A percentile compares a stretch with the other conserved stretches of the same genome.
Evolutionary conservation across 2,888 invertebrate species (phyloP).

Genomic region (Anarsia innoxiella): DNA sequence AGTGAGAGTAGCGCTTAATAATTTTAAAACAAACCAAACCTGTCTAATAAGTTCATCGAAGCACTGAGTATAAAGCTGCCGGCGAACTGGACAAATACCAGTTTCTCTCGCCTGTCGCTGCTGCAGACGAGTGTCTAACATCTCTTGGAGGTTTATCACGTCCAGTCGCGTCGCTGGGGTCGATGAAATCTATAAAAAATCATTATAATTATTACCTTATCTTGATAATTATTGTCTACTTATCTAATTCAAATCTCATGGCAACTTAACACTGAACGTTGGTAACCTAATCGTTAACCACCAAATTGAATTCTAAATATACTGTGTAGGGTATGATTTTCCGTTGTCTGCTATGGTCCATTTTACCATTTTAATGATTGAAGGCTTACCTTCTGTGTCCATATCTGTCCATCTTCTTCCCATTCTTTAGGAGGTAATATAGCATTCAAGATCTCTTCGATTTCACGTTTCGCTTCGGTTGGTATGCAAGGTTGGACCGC

Average conservation of each 20-base stretch:
- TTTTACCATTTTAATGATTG: too few relatives aligned
- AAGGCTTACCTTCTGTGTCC: slow-evolving; percentile 84
- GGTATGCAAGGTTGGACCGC: slow-evolving; percentile 73
- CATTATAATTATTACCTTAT: too few relatives aligned
- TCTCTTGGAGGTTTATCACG: slow-evolving; percentile 96
- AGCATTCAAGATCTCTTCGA: slow-evolving; percentile 93
- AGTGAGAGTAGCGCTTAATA: too few relatives aligned
- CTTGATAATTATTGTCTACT: too few relatives aligned
- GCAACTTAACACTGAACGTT: too few relatives aligned
- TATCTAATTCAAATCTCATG: too few relatives aligned
- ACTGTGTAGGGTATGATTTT: too few relatives aligned
- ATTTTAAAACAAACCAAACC: slow-evolving; percentile 35
- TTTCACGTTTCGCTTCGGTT: slow-evolving; percentile 83
- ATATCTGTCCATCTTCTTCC: slow-evolving; percentile 94
- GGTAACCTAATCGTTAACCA: too few relatives aligned
- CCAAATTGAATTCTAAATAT: too few relatives aligned
- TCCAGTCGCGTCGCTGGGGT: slow-evolving; percentile 97
- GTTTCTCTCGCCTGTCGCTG: slow-evolving; percentile 96
- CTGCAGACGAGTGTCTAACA: slow-evolving; percentile 91
- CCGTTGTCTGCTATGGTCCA: too few relatives aligned
- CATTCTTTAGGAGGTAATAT: slow-evolving; percentile 96
- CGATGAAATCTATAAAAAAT: slow-evolving; percentile 96
- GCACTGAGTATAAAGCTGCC: slow-evolving; percentile 96
- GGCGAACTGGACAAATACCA: slow-evolving; percentile 94
- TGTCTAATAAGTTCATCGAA: slow-evolving; percentile 82